Evolutionary conservation across 2,888 invertebrate genomes (phyloP).

Genomic region (Odontothrips loti): DNA sequence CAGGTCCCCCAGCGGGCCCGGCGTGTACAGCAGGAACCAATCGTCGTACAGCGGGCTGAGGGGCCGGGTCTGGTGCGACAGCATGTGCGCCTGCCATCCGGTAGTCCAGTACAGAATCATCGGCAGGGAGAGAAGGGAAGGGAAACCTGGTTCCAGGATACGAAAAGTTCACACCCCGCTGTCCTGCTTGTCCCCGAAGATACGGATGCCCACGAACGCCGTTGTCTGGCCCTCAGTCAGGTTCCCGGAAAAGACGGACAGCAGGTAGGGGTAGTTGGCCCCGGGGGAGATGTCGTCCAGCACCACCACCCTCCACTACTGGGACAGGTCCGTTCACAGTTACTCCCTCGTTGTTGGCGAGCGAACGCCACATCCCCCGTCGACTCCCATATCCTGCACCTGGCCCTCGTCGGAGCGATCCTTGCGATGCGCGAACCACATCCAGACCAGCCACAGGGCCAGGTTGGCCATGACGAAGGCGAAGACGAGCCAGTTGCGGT

Average conservation of each 20-base stretch:
- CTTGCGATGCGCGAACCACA: neutral
- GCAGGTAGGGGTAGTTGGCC: conserved; percentile 2
- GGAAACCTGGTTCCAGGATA: neutral
- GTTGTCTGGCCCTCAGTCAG: neutral
- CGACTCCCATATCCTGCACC: too few species aligned
- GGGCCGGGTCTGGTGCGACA: neutral
- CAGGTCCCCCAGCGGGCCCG: conserved; percentile 10
- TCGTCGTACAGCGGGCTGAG: neutral
- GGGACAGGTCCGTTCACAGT: neutral
- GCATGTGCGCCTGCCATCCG: neutral
- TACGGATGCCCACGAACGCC: neutral
- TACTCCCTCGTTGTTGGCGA: too few species aligned
- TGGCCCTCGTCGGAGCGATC: neutral
- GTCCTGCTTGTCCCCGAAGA: neutral
- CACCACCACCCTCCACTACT: conserved; percentile 7
- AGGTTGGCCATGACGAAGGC: neutral
- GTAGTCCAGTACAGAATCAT: neutral
- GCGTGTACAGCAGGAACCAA: conserved; percentile 19
- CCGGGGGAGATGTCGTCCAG: neutral
- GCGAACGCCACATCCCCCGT: too few species aligned
- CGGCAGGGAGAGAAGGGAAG: neutral
- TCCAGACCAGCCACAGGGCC: neutral
- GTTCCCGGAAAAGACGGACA: conserved; percentile 13
- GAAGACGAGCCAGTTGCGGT: conserved; percentile 18
- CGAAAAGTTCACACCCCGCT: neutral